Evolutionary conservation across 2,888 invertebrate genomes (phyloP).

Genomic region (Xylocampa areola): DNA sequence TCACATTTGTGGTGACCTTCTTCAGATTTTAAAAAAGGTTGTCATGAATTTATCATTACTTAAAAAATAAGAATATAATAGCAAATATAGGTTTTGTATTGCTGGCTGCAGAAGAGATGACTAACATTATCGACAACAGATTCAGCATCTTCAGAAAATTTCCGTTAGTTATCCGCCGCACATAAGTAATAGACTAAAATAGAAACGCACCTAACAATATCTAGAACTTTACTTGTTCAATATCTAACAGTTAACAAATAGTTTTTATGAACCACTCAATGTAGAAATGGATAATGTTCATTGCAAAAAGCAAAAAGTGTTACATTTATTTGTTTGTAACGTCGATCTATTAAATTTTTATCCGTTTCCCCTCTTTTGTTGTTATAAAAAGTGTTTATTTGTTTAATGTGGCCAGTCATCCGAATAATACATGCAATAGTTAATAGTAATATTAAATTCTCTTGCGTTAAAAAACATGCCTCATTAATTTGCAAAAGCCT

Average conservation of each 20-base stretch:
- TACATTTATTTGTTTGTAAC: constrained; percentile 19
- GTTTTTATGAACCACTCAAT: constrained; percentile 11
- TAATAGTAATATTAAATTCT: constrained; percentile 6
- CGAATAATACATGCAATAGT: constrained; percentile 10
- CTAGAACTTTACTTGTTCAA: background rate
- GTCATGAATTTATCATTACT: no score
- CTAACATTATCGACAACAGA: no score
- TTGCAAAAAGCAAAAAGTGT: constrained; percentile 17
- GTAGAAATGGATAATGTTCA: constrained; percentile 6
- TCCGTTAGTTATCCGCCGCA: no score
- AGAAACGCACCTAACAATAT: no score
- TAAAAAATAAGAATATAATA: no score
- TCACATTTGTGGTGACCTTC: no score
- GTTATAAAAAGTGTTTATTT: constrained; percentile 22
- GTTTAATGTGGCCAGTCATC: constrained; percentile 5
- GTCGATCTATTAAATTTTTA: constrained; percentile 16
- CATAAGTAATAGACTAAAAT: no score
- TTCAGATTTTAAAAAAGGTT: no score
- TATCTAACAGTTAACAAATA: background rate
- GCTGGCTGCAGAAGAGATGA: no score
- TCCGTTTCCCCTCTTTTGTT: constrained; percentile 1
- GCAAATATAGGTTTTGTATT: no score
- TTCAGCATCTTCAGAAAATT: no score
- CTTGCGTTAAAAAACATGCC: constrained; percentile 4
- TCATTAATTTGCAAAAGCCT: background rate